A percentile compares a stretch with the other conserved stretches of the same genome.
phyloP scores from a whole-genome alignment of 1,140 invertebrate species.

The Drosophila nannoptera region DNA sequence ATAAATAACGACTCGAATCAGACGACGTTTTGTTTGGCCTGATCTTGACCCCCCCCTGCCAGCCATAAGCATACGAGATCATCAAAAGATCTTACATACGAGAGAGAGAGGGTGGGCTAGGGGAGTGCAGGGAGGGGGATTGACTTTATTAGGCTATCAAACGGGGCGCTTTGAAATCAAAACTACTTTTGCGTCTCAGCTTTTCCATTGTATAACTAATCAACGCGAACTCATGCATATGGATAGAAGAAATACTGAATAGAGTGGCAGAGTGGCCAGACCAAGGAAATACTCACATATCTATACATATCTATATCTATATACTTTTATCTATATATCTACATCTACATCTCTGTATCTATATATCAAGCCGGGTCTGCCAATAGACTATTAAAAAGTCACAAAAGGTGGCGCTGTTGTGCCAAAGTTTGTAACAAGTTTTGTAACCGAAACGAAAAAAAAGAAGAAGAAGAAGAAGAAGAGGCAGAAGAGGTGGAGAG shows the following conservation, averaged over 20 bases:
- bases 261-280: background rate
- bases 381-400: conserved; percentile 17
- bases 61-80: conserved; percentile 10
- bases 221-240: conserved; percentile 19
- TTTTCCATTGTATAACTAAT: background rate
- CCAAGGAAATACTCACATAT: background rate
- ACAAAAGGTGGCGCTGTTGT: conserved; percentile 18
- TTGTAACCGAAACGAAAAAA: conserved; percentile 17
- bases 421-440: conserved; percentile 43
- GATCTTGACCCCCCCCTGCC: conserved; percentile 28
- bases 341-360: conserved; percentile 6
- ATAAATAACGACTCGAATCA: background rate
- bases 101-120: no score
- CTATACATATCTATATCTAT: background rate
- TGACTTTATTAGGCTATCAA: background rate
- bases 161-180: background rate
- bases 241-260: background rate
- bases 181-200: conserved; percentile 8
- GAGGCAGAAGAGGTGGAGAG: background rate
- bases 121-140: background rate
- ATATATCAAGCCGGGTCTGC: conserved; percentile 5
- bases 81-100: conserved; percentile 1
- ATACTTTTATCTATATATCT: conserved; percentile 3
- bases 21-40: background rate
- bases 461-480: conserved; percentile 3